Evolutionary conservation across 2,797 vertebrate species (phyloP).

Genomic region (Allochrocebus solatus): DNA sequence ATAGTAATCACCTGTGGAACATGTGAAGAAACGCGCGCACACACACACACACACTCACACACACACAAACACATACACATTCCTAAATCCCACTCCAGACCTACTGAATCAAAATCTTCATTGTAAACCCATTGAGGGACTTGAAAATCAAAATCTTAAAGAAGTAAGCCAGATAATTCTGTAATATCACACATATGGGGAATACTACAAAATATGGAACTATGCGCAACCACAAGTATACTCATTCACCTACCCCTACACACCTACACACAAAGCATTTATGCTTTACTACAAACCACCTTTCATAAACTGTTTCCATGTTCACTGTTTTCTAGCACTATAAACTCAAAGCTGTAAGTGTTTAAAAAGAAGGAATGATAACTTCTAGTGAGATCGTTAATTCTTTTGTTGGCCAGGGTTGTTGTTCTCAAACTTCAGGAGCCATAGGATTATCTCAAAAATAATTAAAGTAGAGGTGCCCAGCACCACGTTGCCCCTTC

Average conservation of each 20-base stretch:
- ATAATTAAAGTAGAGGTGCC: not conserved
- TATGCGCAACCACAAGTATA: not conserved
- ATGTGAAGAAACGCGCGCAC: too few species aligned
- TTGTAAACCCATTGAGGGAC: not conserved
- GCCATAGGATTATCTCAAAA: not conserved
- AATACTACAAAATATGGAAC: not conserved
- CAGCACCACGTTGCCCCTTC: rapidly evolving
- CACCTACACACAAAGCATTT: not conserved
- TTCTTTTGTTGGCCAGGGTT: not conserved
- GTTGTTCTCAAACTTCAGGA: not conserved
- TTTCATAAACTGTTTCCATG: not conserved
- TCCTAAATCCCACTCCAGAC: not conserved
- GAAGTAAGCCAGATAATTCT: not conserved
- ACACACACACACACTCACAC: not conserved
- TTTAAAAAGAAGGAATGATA: not conserved
- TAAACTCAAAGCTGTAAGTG: not conserved
- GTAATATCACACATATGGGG: not conserved
- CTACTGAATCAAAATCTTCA: not conserved
- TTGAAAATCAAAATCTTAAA: not conserved
- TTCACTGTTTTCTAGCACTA: not conserved
- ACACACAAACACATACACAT: not conserved
- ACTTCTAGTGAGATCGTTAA: not conserved
- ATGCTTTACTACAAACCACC: not conserved
- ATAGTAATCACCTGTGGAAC: not conserved
- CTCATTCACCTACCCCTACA: not conserved